Conservation (phyloP, 2,113 vertebrate species). For the Plotosus lineatus region DNA sequence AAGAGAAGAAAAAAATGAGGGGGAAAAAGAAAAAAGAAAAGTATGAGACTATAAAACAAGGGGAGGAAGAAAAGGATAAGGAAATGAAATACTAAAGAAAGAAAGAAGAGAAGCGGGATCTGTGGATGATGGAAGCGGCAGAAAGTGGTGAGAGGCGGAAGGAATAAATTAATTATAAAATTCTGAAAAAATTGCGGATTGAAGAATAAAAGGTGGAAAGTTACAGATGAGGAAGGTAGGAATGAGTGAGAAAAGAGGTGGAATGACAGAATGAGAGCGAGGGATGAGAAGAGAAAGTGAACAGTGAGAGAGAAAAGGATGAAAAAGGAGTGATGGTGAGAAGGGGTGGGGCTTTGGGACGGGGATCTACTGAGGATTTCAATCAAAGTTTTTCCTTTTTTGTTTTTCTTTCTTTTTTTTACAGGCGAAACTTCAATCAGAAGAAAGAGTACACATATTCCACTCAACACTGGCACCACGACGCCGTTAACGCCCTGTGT, state of each 20-base stretch:
- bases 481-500: slow-evolving; percentile 79
- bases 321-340: neutral
- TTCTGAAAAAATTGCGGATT: no score
- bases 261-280: neutral
- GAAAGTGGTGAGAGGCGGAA: neutral
- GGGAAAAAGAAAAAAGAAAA: neutral
- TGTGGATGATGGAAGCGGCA: neutral
- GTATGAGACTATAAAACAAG: neutral
- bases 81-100: neutral
- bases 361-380: no score
- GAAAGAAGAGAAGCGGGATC: neutral
- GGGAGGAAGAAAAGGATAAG: neutral
- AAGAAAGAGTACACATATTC: slow-evolving; percentile 86
- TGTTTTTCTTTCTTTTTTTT: slow-evolving; percentile 3
- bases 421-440: slow-evolving; percentile 89
- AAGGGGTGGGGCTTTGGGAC: neutral
- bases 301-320: no score
- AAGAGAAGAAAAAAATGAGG: neutral
- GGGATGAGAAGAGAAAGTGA: neutral
- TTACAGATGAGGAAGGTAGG: no score
- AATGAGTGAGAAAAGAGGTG: no score
- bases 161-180: neutral
- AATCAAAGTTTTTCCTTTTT: neutral
- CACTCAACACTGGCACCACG: slow-evolving; percentile 89
- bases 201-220: no score